These are phyloP conservation scores for Lordiphosa collinella DNA, from an alignment of 1,140 invertebrate genomes.

Conservation along the genomic window DNA sequence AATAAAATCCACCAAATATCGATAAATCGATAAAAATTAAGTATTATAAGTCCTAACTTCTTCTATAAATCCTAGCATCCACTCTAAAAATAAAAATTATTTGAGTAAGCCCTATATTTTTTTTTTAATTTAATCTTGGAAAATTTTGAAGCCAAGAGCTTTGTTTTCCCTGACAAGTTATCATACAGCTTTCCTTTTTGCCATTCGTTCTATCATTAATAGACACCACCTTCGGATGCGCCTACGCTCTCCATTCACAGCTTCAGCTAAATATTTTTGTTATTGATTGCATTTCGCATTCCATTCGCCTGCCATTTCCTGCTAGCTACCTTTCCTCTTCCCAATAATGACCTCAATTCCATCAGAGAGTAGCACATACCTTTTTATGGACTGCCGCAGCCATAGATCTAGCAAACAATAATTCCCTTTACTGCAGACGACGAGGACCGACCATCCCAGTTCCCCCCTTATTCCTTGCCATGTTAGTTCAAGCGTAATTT, in stretches of 20 bases:
- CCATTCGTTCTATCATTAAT: no score
- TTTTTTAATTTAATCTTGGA: neutral
- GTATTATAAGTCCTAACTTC: no score
- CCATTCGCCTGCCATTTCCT: neutral
- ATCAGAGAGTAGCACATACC: slow-evolving; percentile 11
- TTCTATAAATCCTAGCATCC: no score
- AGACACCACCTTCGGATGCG: no score
- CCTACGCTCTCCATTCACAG: no score
- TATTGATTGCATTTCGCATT: slow-evolving; percentile 5
- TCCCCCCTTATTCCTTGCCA: slow-evolving; percentile 2
- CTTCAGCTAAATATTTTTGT: no score
- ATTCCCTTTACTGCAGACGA: slow-evolving; percentile 3
- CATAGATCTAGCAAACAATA: slow-evolving; percentile 64
- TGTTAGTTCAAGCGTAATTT: slow-evolving; percentile 66
- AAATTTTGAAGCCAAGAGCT: neutral
- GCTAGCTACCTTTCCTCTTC: neutral
- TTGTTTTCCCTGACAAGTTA: no score
- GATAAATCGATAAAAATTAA: no score
- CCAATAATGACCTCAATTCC: slow-evolving; percentile 5
- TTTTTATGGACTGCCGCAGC: slow-evolving; percentile 68
- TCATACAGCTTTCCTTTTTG: no score
- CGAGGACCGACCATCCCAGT: neutral
- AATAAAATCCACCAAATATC: no score
- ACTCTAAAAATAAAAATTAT: no score
- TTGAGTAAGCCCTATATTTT: no score